Percentiles rank a stretch among this genome's conserved stretches.
These are phyloP conservation scores for Melieria crassipennis DNA, from an alignment of 2,888 invertebrate species.

Conservation along the genomic window DNA sequence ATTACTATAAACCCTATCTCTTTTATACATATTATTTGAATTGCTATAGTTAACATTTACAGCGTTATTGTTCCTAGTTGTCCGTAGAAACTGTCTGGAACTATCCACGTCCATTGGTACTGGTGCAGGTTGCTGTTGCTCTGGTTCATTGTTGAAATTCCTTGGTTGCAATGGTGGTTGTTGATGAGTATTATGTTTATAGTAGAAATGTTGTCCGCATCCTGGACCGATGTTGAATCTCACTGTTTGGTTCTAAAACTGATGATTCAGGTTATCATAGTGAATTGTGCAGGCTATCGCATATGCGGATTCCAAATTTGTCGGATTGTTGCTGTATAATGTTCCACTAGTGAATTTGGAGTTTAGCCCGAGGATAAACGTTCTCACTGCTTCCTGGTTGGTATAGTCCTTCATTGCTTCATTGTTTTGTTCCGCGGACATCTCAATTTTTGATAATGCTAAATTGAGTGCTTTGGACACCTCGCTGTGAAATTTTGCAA, in stretches of 20 bases:
- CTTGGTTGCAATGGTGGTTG: no score
- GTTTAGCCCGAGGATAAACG: background rate
- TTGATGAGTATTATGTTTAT: background rate
- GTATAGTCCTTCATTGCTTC: conserved; percentile 4
- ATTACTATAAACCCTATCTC: conserved; percentile 13
- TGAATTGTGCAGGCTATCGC: background rate
- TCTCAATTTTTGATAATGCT: conserved; percentile 3
- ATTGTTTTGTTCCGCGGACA: conserved; percentile 4
- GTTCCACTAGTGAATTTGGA: background rate
- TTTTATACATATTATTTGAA: conserved; percentile 12
- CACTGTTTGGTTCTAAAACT: background rate
- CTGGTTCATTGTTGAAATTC: no score
- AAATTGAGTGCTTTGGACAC: conserved; percentile 14
- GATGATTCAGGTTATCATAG: background rate
- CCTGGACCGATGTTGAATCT: conserved; percentile 11
- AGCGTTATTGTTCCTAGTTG: conserved; percentile 11
- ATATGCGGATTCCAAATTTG: conserved; percentile 6
- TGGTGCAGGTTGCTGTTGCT: no score
- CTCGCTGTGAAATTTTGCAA: conserved; percentile 17
- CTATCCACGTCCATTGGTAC: conserved; percentile 1
- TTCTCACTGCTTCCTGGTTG: background rate
- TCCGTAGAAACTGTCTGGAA: conserved; percentile 3
- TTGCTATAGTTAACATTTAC: conserved; percentile 1
- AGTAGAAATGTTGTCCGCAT: background rate
- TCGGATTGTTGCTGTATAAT: conserved; percentile 1